A percentile compares a stretch with the other conserved stretches of the same genome.
Evolutionary conservation across 1,140 invertebrate genomes (phyloP).

Genomic region (Epicauta chinensis): DNA sequence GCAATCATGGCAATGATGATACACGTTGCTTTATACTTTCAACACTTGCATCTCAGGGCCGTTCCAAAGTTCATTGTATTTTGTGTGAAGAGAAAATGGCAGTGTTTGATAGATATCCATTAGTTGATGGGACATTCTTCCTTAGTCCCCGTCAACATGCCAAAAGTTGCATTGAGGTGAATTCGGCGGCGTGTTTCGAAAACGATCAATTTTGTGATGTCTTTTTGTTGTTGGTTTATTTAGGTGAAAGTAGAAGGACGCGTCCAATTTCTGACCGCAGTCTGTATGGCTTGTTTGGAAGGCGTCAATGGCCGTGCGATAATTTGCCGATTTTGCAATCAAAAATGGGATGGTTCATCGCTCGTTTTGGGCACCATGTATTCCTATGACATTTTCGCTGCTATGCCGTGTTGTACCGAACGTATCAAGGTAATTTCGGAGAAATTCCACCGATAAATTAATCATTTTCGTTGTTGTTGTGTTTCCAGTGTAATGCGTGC

Average conservation of each 20-base stretch:
- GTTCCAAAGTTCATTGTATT: constrained; percentile 77
- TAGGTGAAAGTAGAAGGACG: constrained; percentile 84
- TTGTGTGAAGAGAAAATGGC: constrained; percentile 82
- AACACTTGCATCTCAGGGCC: constrained; percentile 77
- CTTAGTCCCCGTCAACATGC: constrained; percentile 86
- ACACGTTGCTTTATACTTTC: constrained; percentile 89
- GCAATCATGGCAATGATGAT: constrained; percentile 95
- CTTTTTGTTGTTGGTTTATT: constrained; percentile 26
- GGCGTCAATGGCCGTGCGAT: constrained; percentile 68
- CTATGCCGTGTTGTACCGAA: constrained; percentile 90
- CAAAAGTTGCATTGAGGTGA: constrained; percentile 75
- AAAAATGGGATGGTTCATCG: constrained; percentile 87
- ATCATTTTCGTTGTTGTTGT: constrained; percentile 20
- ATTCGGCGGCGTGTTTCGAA: constrained; percentile 23
- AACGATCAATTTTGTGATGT: not conserved
- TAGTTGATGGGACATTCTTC: constrained; percentile 97
- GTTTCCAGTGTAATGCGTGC: constrained; percentile 80
- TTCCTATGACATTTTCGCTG: constrained; percentile 95
- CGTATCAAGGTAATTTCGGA: constrained; percentile 68
- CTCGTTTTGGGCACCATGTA: constrained; percentile 95
- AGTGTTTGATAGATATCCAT: constrained; percentile 93
- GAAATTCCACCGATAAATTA: not conserved
- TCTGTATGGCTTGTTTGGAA: constrained; percentile 89
- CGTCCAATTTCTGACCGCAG: constrained; percentile 84
- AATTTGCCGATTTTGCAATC: constrained; percentile 73